These are phyloP conservation scores for Eurytoma californica DNA, from an alignment of 2,888 invertebrate genomes.

Conservation along the genomic window DNA sequence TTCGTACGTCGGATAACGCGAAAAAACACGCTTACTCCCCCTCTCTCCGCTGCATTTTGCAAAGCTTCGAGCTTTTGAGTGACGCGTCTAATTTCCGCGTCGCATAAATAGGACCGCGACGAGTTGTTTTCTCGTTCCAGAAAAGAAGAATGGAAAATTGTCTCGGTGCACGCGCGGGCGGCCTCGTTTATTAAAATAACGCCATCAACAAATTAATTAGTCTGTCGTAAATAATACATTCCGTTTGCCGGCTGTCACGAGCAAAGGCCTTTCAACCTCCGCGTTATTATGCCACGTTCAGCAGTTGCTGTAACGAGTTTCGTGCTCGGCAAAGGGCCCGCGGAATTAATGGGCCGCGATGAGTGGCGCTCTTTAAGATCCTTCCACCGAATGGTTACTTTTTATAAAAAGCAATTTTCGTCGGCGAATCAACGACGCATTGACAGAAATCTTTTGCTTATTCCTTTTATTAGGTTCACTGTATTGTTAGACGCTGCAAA, in stretches of 20 bases:
- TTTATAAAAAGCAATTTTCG: no score
- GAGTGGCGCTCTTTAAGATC: no score
- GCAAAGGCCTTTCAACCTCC: neutral
- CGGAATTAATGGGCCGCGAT: no score
- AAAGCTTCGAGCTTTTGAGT: neutral
- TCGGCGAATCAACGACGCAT: no score
- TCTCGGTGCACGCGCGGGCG: neutral
- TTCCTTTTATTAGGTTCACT: no score
- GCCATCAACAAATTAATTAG: conserved; percentile 38
- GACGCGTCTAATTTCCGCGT: conserved; percentile 29
- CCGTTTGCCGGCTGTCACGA: neutral
- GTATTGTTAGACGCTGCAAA: no score
- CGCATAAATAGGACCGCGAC: conserved; percentile 6
- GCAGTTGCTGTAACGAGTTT: no score
- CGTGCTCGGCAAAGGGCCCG: no score
- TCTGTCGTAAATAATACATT: conserved; percentile 31
- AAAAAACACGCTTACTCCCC: conserved; percentile 28
- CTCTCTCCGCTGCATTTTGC: conserved; percentile 13
- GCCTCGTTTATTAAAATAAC: conserved; percentile 18
- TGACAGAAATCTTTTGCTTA: no score
- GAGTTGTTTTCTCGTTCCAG: neutral
- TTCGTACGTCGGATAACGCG: no score
- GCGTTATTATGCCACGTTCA: conserved; percentile 2
- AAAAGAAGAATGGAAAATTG: neutral
- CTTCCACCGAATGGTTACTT: no score